Evolutionary conservation across 2,113 vertebrate species (phyloP).

Genomic region (Nothoprocta perdicaria): DNA sequence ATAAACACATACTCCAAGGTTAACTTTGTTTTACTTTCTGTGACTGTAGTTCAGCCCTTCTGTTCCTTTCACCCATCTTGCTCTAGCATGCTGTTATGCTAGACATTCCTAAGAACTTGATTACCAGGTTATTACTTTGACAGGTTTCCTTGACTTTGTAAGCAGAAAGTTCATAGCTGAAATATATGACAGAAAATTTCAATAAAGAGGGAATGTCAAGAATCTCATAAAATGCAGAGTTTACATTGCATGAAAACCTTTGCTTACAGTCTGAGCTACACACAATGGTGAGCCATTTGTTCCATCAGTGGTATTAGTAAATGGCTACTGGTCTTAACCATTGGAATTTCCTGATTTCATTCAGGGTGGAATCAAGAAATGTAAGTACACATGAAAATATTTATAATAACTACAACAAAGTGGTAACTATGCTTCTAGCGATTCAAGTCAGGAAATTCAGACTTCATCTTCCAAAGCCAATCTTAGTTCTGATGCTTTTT

Average conservation of each 20-base stretch:
- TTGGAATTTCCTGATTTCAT: slow-evolving; percentile 1
- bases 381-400: background rate
- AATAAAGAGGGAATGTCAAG: background rate
- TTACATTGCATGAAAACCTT: background rate
- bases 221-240: background rate
- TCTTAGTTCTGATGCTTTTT: background rate
- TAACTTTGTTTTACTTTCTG: background rate
- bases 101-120: background rate
- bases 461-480: background rate
- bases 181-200: background rate
- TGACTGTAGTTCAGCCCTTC: background rate
- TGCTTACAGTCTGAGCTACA: background rate
- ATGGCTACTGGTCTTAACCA: background rate
- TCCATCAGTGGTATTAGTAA: background rate
- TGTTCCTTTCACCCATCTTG: background rate
- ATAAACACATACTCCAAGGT: background rate
- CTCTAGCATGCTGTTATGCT: accelerated
- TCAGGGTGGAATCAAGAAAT: background rate
- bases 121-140: background rate
- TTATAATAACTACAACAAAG: background rate
- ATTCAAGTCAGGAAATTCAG: background rate
- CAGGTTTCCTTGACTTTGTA: background rate
- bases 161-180: background rate
- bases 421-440: slow-evolving; percentile 14
- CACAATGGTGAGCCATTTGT: accelerated